phyloP scores from a whole-genome alignment of 2,888 invertebrate species.

The Actias luna region DNA sequence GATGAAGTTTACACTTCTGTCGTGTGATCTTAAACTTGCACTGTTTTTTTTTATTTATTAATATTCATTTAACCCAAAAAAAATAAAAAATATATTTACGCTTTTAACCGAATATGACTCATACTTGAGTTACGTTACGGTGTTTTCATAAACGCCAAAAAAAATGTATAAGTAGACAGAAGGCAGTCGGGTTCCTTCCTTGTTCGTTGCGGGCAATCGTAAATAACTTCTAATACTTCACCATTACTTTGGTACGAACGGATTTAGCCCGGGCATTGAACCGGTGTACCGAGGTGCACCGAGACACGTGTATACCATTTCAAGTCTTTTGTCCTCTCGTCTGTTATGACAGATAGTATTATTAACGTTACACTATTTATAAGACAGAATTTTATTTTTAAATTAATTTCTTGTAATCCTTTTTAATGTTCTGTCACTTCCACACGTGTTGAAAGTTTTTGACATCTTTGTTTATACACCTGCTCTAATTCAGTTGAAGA shows the following conservation, averaged over 20 bases:
- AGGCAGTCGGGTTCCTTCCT: constrained; percentile 7
- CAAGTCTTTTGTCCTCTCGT: constrained; percentile 17
- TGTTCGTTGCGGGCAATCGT: constrained; percentile 24
- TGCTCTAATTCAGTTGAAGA: too few species aligned
- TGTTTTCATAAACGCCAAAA: not conserved
- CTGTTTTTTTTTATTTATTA: too few species aligned
- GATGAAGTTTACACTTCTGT: too few species aligned
- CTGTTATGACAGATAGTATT: constrained; percentile 15
- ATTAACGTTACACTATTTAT: not conserved
- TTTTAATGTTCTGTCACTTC: not conserved
- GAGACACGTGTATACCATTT: constrained; percentile 53
- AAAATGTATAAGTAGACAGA: not conserved
- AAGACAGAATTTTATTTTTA: not conserved
- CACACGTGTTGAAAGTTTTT: not conserved
- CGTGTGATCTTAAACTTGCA: too few species aligned
- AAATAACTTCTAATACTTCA: constrained; percentile 35
- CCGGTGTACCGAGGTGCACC: constrained; percentile 38
- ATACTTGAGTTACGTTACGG: not conserved
- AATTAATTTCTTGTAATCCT: not conserved
- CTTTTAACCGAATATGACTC: too few species aligned
- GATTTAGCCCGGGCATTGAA: constrained; percentile 69
- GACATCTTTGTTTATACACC: not conserved
- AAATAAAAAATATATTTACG: too few species aligned
- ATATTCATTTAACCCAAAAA: too few species aligned
- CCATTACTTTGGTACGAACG: constrained; percentile 53